Conservation (phyloP, 1,140 invertebrate species). For the Drosophila repleta region DNA sequence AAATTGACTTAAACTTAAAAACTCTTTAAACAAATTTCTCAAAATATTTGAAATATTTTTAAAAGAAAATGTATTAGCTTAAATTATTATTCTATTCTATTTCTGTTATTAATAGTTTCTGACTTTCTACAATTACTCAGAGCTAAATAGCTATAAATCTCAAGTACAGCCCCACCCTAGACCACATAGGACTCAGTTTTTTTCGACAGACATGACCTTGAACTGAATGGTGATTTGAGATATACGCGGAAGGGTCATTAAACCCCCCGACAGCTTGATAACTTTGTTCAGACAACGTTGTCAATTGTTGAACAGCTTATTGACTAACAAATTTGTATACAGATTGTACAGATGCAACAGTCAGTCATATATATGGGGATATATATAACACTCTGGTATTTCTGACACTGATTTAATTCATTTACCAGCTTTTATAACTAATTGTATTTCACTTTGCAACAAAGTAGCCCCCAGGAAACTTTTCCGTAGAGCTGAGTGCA, state of each 20-base stretch:
- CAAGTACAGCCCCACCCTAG: too few species aligned
- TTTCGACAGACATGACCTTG: background rate
- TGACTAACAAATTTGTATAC: background rate
- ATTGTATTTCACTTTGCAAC: conserved; percentile 9
- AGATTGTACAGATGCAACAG: background rate
- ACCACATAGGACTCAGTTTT: too few species aligned
- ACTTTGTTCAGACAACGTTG: conserved; percentile 3
- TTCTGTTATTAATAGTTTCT: too few species aligned
- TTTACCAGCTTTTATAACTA: too few species aligned
- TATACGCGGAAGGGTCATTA: conserved; percentile 18
- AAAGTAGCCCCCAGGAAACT: conserved; percentile 9
- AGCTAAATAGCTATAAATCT: too few species aligned
- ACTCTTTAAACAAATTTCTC: too few species aligned
- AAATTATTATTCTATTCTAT: too few species aligned
- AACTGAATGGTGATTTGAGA: background rate
- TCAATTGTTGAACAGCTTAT: background rate
- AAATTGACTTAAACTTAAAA: too few species aligned
- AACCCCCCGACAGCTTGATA: conserved; percentile 5
- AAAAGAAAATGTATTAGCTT: too few species aligned
- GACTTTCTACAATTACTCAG: too few species aligned
- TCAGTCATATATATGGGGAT: background rate
- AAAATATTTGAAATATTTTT: too few species aligned
- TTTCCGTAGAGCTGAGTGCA: conserved; percentile 7
- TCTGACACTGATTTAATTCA: background rate
- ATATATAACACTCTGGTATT: background rate